Base-by-base conservation (phyloP, 1,140 invertebrate species). In the Sarcophaga bullata region DNA sequence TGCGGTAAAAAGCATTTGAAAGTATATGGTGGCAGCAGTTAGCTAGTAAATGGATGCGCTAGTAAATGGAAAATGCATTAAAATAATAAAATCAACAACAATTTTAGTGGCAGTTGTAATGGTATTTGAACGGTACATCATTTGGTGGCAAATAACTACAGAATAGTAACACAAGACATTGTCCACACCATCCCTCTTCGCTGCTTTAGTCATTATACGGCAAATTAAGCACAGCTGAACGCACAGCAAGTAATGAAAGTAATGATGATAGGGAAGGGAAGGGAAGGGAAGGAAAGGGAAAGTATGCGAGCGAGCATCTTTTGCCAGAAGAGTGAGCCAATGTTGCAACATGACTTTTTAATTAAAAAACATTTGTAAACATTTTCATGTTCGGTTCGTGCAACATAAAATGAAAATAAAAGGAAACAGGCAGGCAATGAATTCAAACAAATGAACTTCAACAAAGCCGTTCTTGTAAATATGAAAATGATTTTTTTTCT, bases 301-400 rank as follows among this genome's bases (percentile, higher is more conserved):
- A 10, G 15, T 58, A 58, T 58, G 15, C 54, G n/a, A 15, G 13
- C 52, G 11, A 15, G 11, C 13, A 13, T n/a, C 54, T n/a, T 58
- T 58, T n/a, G 54, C 54, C 25, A 37, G 25, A 37, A 37, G 25
- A 37, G 25, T 37, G 1, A 37, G 10, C 54, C 54, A 13, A 37
- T 19, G n/a, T 68, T 7, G 19, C 9, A 68, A 68, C n/a, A 68
- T 68, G 62, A n/a, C 62, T 68, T 68, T 68, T 68, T 68, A 68
- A 68, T 68, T 68, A 68, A 68, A 58, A 68, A 68, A 19, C 62
- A 68, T 68, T 68, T 68, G 62, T 68, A 68, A 68, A 68, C n/a
- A 68, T 68, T 17, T 58, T 58, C 54, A 13, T 58, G 54, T 58
- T 37, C 25, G 25, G 25, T 52, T 10, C 50, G 13, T 13, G 50